Evolutionary conservation across 2,113 vertebrate species (phyloP).

Genomic region (Platanista minor): DNA sequence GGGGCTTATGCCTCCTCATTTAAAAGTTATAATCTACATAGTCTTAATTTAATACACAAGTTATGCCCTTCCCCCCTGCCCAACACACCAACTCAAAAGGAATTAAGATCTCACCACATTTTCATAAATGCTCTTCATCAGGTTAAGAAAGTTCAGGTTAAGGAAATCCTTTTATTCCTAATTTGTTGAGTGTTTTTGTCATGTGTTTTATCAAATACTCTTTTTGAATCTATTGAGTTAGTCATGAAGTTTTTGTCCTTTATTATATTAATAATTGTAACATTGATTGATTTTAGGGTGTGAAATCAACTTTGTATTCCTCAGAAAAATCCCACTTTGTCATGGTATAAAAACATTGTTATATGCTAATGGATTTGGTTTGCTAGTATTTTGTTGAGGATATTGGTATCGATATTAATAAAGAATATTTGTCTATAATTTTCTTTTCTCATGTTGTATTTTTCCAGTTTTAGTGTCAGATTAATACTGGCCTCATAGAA

Average conservation of each 20-base stretch:
- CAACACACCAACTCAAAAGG: neutral
- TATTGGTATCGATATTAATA: neutral
- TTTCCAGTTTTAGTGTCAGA: neutral
- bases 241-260: neutral
- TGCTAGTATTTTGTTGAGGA: neutral
- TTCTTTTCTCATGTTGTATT: neutral
- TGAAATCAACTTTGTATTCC: neutral
- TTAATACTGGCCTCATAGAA: neutral
- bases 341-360: neutral
- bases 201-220: neutral
- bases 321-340: neutral
- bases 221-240: neutral
- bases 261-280: neutral
- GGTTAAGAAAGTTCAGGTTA: neutral
- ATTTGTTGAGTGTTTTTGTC: neutral
- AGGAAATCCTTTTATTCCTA: neutral
- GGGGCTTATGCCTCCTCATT: neutral
- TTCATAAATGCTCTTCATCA: neutral
- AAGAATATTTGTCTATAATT: neutral
- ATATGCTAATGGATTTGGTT: neutral
- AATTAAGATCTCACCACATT: neutral
- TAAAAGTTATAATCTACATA: neutral
- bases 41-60: neutral
- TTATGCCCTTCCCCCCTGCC: too few species aligned
- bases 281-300: neutral